Base-by-base conservation (phyloP, 2,113 vertebrate genomes). In the Peucedramus taeniatus region DNA sequence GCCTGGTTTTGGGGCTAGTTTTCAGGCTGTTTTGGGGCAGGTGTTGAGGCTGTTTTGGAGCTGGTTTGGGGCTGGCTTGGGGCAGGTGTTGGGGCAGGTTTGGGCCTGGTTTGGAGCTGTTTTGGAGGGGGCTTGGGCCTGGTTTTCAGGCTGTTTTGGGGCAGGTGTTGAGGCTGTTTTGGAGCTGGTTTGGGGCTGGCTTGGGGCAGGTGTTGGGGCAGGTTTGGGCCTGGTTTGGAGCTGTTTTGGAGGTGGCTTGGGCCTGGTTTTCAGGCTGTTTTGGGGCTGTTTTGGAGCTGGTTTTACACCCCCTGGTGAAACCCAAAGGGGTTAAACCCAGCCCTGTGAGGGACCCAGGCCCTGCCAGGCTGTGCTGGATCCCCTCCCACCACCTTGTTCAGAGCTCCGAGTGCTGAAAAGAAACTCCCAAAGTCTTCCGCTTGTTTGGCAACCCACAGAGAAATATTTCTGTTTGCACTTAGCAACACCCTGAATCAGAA, bases 391-490 rank as follows among this genome's bases (percentile, higher is more conserved):
- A 21, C 56, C 26, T 24, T 15, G 50, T 68, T 76, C 42, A 39
- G 66, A 66, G 47, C 42, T 49, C 60, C 59, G 33, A 82, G 80
- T 9, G 33, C 24, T 85, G 70, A 92, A 87, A 93, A 92, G 72
- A 82, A 78, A 56, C 56, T 72, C 82, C 33, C 72, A 24, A 74
- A 60, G 31, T 35, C 77, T 89, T 80, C 69, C 15, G 35, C 79
- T 91, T 45, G 37, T 83, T 87, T 95, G 87, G 86, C 94, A 93
- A 24, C 69, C 33, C 5, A 21, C 72, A 91, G 89, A 50, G 94
- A 97, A 96, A 95, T 89, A 92, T 71, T 93, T 90, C 80, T 92
- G 83, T 89, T 90, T 71, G 88, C 74, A 59, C 85, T 92, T 92
- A 94, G 82, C 86, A 96, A 94, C 79, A 54, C 75, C 71, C 68